These are phyloP conservation scores for Mirounga angustirostris DNA, from an alignment of 2,113 vertebrate species.

Conservation along the genomic window DNA sequence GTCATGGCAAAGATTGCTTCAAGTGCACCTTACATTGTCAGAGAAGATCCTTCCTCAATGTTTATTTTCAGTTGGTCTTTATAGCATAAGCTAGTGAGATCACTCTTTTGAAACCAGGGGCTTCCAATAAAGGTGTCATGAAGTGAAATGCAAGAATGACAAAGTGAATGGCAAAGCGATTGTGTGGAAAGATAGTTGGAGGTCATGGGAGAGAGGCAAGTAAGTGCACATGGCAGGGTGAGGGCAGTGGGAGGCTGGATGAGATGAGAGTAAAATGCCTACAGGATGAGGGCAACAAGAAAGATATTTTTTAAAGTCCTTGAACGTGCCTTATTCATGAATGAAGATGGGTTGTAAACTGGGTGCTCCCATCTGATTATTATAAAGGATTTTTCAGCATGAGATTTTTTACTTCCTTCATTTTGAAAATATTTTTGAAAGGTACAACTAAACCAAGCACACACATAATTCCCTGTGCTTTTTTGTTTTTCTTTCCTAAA, in stretches of 20 bases:
- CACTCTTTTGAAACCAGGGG: conserved; percentile 25
- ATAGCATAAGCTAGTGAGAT: not conserved
- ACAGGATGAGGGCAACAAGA: not conserved
- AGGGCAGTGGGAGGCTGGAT: not conserved
- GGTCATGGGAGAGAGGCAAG: not conserved
- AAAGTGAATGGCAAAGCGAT: not conserved
- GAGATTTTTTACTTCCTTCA: not conserved
- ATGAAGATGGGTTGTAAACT: not conserved
- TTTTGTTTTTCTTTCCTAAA: not conserved
- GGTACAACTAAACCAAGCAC: not conserved
- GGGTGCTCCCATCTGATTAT: not conserved
- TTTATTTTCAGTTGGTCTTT: conserved; percentile 46
- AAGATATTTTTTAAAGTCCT: not conserved
- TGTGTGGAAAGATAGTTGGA: not conserved
- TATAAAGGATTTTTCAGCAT: not conserved
- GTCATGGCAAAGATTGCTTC: not conserved
- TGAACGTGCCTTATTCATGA: not conserved
- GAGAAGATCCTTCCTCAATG: not conserved
- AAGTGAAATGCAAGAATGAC: conserved; percentile 17
- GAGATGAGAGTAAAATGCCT: not conserved
- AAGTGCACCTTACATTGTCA: conserved; percentile 6
- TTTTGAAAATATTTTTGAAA: not conserved
- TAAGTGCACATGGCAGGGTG: not conserved
- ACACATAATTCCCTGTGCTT: not conserved
- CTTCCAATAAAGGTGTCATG: conserved; percentile 37